Base-by-base conservation (phyloP, 2,113 vertebrate species). In the Gobiocypris rarus region DNA sequence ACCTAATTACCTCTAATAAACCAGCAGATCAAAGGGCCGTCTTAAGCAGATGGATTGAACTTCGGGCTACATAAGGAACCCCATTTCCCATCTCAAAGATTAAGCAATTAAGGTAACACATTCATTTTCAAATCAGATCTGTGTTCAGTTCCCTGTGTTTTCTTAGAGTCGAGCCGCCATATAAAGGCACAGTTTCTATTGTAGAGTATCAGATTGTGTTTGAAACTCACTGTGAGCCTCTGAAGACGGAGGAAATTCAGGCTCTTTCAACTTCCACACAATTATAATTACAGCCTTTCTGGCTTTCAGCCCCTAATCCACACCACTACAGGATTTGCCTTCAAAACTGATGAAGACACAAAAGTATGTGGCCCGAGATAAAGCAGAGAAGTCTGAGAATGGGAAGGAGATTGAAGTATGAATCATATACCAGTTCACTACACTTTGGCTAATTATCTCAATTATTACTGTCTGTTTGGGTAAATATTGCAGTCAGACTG, bases 271-370 rank as follows among this genome's bases (percentile, higher is more conserved):
- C 82, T 61, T 45, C 52, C 38, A 22, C 63, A 71, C 71, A 48
- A 73, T 87, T 83, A 54, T 85, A 88, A 87, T 89, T 87, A 86
- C 28, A 24, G 78, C 54, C 73, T 85, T 81, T 82, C 71, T 82
- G 85, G 77, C 50, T 82, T 61, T 67, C 75, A 26, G 65, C 75
- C 22, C 61, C 8, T 80, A 86, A 86, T 80, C 85, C 77, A 83
- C 1, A 54, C 77, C 86, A 52, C 79, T 83, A 77, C 58, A 85
- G 78, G 84, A 89, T 89, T 88, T 82, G 82, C 58, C 52, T 81
- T 74, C 45, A 83, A 82, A 84, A 88, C 41, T 41, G 81, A 89
- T 81, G 38, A 58, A 56, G 70, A 86, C 82, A 88, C 63, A 88
- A 88, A 89, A 80, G 83, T 83, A 86, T 86, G 67, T 75, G 48